These are phyloP conservation scores for Chrysopa pallens DNA, from an alignment of 1,140 invertebrate genomes.

Conservation along the genomic window DNA sequence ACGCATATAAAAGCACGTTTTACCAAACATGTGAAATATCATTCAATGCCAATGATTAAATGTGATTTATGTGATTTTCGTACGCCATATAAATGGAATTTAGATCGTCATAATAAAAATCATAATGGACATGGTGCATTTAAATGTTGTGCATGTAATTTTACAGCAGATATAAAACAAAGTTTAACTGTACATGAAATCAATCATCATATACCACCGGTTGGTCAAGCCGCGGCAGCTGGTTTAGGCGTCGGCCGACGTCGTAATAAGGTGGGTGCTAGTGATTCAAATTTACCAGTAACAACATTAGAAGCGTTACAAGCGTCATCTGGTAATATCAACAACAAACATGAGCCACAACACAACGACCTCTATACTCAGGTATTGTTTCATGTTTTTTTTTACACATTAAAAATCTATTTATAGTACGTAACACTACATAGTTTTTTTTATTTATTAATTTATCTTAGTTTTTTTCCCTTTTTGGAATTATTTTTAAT, in stretches of 20 bases:
- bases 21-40: conserved; percentile 87
- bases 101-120: conserved; percentile 82
- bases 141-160: conserved; percentile 76
- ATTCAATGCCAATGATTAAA: conserved; percentile 85
- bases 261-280: conserved; percentile 51
- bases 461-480: too few species aligned
- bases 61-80: conserved; percentile 85
- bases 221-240: conserved; percentile 34
- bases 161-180: conserved; percentile 81
- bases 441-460: too few species aligned
- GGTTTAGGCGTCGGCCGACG: conserved; percentile 25
- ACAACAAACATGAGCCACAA: too few species aligned
- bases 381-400: too few species aligned
- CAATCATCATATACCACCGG: conserved; percentile 67
- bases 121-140: conserved; percentile 67
- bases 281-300: conserved; percentile 29
- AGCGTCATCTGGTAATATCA: too few species aligned
- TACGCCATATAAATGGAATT: conserved; percentile 84
- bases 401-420: too few species aligned
- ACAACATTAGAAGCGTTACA: too few species aligned
- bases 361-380: too few species aligned
- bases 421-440: too few species aligned
- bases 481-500: too few species aligned
- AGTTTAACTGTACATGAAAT: conserved; percentile 82
- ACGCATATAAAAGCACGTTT: conserved; percentile 78